phyloP scores from a whole-genome alignment of 37 sponge, comb jelly and placozoan species.

The Haliclona indistincta region DNA sequence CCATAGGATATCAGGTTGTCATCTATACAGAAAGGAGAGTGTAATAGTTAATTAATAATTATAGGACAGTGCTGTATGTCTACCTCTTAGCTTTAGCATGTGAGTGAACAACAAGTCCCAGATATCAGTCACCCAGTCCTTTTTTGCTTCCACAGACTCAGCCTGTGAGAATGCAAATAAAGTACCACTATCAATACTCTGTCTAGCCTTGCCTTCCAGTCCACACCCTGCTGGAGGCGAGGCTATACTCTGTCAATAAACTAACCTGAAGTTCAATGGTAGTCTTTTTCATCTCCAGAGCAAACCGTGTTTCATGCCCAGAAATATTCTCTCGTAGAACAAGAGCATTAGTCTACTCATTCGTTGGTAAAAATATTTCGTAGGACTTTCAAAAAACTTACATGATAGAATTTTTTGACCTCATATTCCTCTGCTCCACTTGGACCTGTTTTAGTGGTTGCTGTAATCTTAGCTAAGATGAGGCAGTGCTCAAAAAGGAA shows the following conservation, averaged over 20 bases:
- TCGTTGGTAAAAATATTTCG: neutral
- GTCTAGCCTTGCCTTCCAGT: too few species aligned
- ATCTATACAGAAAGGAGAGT: neutral
- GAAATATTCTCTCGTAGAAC: conserved; percentile 57
- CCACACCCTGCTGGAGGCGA: neutral
- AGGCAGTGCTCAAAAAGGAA: conserved; percentile 83
- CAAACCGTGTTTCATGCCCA: conserved; percentile 67
- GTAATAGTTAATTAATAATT: neutral
- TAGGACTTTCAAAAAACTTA: conserved; percentile 5
- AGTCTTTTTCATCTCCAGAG: conserved; percentile 53
- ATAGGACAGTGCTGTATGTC: neutral
- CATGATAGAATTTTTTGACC: conserved; percentile 35
- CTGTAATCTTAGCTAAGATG: conserved; percentile 62
- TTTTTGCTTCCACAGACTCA: conserved; percentile 51
- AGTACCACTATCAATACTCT: too few species aligned
- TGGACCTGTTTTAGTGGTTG: conserved; percentile 23
- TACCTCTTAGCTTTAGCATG: conserved; percentile 77
- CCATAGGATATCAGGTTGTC: neutral
- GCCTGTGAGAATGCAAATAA: conserved; percentile 30
- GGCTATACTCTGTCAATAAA: too few species aligned
- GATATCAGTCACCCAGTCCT: conserved; percentile 71
- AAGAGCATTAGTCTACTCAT: conserved; percentile 59
- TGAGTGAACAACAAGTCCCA: conserved; percentile 72
- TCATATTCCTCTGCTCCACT: conserved; percentile 45
- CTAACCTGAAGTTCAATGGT: conserved; percentile 53